These are phyloP conservation scores for Archocentrus centrarchus DNA, from an alignment of 2,113 vertebrate species.

Conservation along the genomic window DNA sequence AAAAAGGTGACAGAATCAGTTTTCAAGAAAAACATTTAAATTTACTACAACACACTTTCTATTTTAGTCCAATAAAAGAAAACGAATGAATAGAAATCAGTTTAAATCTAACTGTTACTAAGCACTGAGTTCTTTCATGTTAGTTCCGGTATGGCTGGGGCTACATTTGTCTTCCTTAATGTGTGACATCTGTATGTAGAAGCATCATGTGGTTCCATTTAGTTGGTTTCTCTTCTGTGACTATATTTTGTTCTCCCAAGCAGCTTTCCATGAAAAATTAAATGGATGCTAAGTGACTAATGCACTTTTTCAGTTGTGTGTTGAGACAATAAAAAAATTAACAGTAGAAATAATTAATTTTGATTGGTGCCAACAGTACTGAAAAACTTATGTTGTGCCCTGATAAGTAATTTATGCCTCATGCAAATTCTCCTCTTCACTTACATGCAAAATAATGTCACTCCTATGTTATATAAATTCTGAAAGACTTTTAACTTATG, in stretches of 20 bases:
- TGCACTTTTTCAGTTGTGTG: conserved; percentile 89
- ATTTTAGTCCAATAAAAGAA: neutral
- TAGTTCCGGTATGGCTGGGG: neutral
- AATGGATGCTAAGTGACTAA: conserved; percentile 89
- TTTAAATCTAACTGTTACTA: neutral
- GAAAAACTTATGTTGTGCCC: conserved; percentile 84
- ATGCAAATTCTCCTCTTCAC: conserved; percentile 79
- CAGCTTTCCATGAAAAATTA: conserved; percentile 89
- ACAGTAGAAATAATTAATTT: conserved; percentile 89
- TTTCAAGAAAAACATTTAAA: neutral
- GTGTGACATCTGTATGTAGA: conserved; percentile 24
- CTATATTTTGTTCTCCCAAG: conserved; percentile 80
- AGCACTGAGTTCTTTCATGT: neutral
- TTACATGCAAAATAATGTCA: conserved; percentile 79
- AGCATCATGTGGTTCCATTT: conserved; percentile 49
- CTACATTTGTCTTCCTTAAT: neutral
- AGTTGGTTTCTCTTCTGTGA: conserved; percentile 66
- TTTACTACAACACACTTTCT: neutral
- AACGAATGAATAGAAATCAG: neutral
- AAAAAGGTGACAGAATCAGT: neutral
- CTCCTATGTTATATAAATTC: conserved; percentile 80
- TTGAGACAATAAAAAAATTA: conserved; percentile 90
- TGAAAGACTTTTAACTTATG: conserved; percentile 83
- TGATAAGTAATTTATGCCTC: conserved; percentile 87
- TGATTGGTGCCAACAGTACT: conserved; percentile 88